A percentile compares a stretch with the other conserved stretches of the same genome.
Evolutionary conservation across 2,113 vertebrate genomes (phyloP).

Genomic region (Sylvietta virens): DNA sequence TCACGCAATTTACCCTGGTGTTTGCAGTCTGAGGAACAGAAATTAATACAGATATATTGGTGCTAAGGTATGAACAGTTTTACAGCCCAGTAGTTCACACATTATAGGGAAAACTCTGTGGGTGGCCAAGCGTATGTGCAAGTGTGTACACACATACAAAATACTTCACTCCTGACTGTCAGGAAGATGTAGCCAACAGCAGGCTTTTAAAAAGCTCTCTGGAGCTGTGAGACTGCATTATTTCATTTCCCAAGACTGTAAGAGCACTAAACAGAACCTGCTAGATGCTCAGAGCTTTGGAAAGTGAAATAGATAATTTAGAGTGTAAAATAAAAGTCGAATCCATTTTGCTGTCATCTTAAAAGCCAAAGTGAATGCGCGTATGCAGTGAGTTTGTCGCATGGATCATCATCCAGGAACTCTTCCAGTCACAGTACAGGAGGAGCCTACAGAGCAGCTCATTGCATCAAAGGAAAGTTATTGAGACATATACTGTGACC

Average conservation of each 20-base stretch:
- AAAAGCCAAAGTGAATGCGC: neutral
- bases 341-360: neutral
- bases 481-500: fast-evolving
- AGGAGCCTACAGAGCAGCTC: neutral
- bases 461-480: fast-evolving
- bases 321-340: neutral
- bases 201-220: neutral
- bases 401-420: neutral
- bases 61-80: neutral
- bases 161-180: neutral
- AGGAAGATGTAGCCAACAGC: neutral
- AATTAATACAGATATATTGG: neutral
- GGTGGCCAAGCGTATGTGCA: neutral
- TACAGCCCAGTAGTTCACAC: neutral
- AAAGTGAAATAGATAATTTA: neutral
- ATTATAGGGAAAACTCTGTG: neutral
- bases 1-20: neutral
- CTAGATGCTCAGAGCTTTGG: neutral
- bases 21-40: neutral
- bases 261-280: neutral
- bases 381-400: fast-evolving
- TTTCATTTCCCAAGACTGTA: neutral
- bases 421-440: neutral
- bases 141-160: neutral
- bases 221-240: neutral